Evolutionary conservation across 2,888 invertebrate species (phyloP).

Genomic region (Epinotia nisella): DNA sequence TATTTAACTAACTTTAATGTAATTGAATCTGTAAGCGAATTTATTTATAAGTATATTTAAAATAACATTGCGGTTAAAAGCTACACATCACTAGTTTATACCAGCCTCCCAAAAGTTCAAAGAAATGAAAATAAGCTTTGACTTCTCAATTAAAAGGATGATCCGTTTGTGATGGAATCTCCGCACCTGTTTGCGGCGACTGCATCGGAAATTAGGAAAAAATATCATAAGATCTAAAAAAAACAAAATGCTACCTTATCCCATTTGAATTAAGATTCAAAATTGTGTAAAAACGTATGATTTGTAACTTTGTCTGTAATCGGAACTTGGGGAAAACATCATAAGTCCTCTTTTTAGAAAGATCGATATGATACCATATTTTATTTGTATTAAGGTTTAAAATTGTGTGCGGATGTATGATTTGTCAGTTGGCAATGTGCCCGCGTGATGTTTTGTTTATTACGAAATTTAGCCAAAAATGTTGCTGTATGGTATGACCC

Average conservation of each 20-base stretch:
- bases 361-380: not conserved
- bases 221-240: not conserved
- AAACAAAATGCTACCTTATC: conserved; percentile 1
- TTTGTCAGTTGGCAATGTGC: conserved; percentile 66
- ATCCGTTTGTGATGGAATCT: conserved; percentile 25
- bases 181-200: conserved; percentile 49
- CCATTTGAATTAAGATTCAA: not conserved
- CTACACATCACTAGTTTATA: conserved; percentile 2
- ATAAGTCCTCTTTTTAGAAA: not conserved
- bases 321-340: not conserved
- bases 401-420: not conserved
- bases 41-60: not conserved
- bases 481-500: conserved; percentile 80
- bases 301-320: conserved; percentile 9
- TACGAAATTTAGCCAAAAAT: conserved; percentile 82
- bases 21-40: not conserved
- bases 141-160: conserved; percentile 25
- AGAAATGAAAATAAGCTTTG: conserved; percentile 34
- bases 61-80: conserved; percentile 7
- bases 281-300: not conserved
- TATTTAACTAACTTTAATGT: not conserved
- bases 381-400: not conserved
- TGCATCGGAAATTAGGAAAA: conserved; percentile 46
- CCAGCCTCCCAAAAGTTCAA: conserved; percentile 19
- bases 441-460: conserved; percentile 75